These are phyloP conservation scores for Neopipo cinnamomea DNA, from an alignment of 2,113 vertebrate species.

Conservation along the genomic window DNA sequence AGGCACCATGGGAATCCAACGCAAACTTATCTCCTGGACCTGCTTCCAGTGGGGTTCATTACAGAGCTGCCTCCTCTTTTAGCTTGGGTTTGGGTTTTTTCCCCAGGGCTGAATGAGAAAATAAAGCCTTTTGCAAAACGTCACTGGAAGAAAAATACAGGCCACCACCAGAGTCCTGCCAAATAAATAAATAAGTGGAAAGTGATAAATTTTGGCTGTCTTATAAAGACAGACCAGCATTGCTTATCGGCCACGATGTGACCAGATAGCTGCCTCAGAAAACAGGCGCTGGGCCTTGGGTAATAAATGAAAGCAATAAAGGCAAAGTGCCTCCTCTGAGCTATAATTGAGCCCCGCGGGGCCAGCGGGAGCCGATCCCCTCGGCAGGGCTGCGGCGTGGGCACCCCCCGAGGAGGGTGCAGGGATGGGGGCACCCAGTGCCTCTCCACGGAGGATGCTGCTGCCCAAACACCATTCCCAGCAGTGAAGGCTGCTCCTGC, in stretches of 20 bases:
- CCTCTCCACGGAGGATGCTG: not conserved
- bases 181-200: constrained; percentile 52
- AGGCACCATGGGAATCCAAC: not conserved
- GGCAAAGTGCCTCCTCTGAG: constrained; percentile 69
- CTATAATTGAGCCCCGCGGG: constrained; percentile 64
- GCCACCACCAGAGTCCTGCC: constrained; percentile 38
- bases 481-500: not conserved
- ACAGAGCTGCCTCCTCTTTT: not conserved
- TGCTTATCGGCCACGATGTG: constrained; percentile 78
- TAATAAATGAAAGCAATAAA: constrained; percentile 81
- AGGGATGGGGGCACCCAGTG: rapidly evolving
- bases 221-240: constrained; percentile 72
- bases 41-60: not conserved
- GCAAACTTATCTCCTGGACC: not conserved
- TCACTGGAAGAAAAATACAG: constrained; percentile 31
- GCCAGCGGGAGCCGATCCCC: not conserved
- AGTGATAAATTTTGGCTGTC: constrained; percentile 78
- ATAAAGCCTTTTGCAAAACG: constrained; percentile 53
- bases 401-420: not conserved
- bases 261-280: constrained; percentile 76
- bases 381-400: not conserved
- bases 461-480: rapidly evolving
- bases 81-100: not conserved
- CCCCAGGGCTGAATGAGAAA: constrained; percentile 15
- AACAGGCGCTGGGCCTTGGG: constrained; percentile 68